Conservation (phyloP, 2,888 invertebrate species). For the Melangyna quadrimaculata region DNA sequence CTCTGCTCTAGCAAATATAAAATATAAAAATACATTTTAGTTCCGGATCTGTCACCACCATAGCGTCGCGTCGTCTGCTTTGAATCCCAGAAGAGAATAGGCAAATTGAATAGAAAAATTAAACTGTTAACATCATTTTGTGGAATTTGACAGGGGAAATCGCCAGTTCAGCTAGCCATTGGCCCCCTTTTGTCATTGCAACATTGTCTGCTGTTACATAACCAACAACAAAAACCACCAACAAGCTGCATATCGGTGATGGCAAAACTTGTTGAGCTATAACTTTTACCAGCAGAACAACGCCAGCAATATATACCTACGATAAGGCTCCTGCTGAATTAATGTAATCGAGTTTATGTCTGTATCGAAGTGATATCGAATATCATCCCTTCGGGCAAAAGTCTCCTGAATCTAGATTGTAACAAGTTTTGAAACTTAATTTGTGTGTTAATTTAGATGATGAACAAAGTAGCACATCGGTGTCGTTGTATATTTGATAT, state of each 20-base stretch:
- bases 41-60: not conserved
- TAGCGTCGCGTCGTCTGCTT: not conserved
- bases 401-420: conserved; percentile 64
- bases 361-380: conserved; percentile 66
- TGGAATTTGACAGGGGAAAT: conserved; percentile 50
- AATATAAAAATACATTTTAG: not conserved
- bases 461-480: conserved; percentile 39
- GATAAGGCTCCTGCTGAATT: not conserved
- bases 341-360: conserved; percentile 62
- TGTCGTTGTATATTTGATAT: not conserved
- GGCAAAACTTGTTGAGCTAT: conserved; percentile 60
- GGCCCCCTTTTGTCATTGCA: not conserved
- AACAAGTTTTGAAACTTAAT: conserved; percentile 68
- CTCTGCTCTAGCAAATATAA: not conserved
- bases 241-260: not conserved
- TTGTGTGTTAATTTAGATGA: conserved; percentile 64
- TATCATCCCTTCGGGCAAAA: conserved; percentile 60
- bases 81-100: conserved; percentile 61
- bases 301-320: not conserved
- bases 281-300: not conserved
- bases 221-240: not conserved
- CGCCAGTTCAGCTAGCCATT: not conserved
- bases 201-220: conserved; percentile 5
- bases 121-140: conserved; percentile 67
- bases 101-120: conserved; percentile 71